Conservation (phyloP, 2,888 invertebrate species). For the Tyria jacobaeae region DNA sequence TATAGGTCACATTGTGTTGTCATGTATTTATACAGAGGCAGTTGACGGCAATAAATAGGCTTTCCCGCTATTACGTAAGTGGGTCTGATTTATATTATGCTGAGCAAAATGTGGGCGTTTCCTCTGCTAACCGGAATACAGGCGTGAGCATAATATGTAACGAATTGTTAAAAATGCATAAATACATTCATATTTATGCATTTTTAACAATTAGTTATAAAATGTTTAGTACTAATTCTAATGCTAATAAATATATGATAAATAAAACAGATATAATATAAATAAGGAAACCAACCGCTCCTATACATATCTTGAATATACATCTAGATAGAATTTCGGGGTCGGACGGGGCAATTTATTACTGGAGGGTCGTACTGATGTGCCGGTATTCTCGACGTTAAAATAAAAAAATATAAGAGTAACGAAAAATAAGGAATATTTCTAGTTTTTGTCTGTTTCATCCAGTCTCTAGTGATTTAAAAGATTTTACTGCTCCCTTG, state of each 20-base stretch:
- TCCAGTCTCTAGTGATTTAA: not conserved
- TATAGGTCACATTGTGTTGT: not conserved
- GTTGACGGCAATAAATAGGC: no score
- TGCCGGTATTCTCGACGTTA: constrained; percentile 41
- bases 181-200: no score
- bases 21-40: not conserved
- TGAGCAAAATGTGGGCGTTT: no score
- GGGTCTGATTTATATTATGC: no score
- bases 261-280: no score
- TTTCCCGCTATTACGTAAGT: no score
- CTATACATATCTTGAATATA: constrained; percentile 55
- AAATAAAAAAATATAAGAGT: constrained; percentile 31
- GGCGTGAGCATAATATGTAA: no score
- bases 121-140: no score
- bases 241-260: no score
- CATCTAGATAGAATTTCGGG: constrained; percentile 59
- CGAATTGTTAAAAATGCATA: no score
- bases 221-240: constrained; percentile 52
- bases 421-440: constrained; percentile 16
- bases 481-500: not conserved
- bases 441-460: not conserved
- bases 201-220: constrained; percentile 21
- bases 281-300: constrained; percentile 46
- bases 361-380: constrained; percentile 50
- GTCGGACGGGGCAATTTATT: constrained; percentile 57